Evolutionary conservation across 2,888 invertebrate species (phyloP).

Genomic region (Pinctada fucata): DNA sequence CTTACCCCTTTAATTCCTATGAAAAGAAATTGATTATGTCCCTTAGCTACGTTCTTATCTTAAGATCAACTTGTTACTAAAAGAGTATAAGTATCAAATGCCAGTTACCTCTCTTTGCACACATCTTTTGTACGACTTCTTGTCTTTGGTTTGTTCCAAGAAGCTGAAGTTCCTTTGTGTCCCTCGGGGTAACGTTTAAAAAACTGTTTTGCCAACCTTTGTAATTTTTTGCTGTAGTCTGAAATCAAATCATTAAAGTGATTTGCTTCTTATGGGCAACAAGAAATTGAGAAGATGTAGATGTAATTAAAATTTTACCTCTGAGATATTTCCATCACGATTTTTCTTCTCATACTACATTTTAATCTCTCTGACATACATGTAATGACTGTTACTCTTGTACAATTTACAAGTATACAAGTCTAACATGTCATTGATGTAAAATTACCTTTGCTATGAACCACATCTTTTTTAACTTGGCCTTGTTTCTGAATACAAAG

Average conservation of each 20-base stretch:
- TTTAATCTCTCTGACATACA: too few relatives aligned
- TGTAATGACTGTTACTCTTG: too few relatives aligned
- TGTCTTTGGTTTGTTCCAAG: conserved; percentile 20
- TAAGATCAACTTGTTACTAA: too few relatives aligned
- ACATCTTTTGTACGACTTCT: conserved; percentile 24
- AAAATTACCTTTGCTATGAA: conserved; percentile 26
- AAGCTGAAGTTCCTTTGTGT: conserved; percentile 23
- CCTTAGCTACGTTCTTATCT: too few relatives aligned
- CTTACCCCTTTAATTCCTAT: too few relatives aligned
- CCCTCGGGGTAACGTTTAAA: conserved; percentile 26
- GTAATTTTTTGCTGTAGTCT: conserved; percentile 39
- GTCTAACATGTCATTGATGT: too few relatives aligned
- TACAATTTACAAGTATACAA: too few relatives aligned
- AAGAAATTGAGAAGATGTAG: not conserved
- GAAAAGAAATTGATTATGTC: too few relatives aligned
- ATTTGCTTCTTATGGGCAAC: not conserved
- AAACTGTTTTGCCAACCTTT: conserved; percentile 37
- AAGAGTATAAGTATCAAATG: too few relatives aligned
- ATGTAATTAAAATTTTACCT: too few relatives aligned
- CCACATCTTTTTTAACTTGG: conserved; percentile 28
- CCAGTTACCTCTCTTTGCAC: conserved; percentile 2
- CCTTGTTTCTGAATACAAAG: conserved; percentile 25
- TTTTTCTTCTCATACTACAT: too few relatives aligned
- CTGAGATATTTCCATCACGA: too few relatives aligned
- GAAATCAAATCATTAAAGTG: not conserved